A percentile compares a stretch with the other conserved stretches of the same genome.
Conservation (phyloP, 2,113 vertebrate species). For the Grallaria varia region DNA sequence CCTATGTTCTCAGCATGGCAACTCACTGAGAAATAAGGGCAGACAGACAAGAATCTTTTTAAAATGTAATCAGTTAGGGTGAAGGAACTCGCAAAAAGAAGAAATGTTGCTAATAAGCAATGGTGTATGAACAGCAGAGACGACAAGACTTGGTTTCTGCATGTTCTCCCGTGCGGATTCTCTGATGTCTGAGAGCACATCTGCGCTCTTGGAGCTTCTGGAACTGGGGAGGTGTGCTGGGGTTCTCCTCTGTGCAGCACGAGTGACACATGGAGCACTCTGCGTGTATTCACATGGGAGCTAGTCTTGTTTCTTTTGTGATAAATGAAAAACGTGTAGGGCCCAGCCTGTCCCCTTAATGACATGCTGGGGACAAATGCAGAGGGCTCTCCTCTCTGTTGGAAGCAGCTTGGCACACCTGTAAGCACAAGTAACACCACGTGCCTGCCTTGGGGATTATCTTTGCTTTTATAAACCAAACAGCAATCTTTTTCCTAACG, state of each 20-base stretch:
- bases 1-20: not conserved
- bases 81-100: not conserved
- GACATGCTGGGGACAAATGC: accelerated
- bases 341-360: not conserved
- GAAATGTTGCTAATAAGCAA: not conserved
- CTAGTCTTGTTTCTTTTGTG: not conserved
- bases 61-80: not conserved
- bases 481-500: not conserved
- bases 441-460: not conserved
- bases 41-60: not conserved
- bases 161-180: accelerated
- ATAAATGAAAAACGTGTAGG: not conserved
- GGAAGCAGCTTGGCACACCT: not conserved
- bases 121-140: not conserved
- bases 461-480: not conserved
- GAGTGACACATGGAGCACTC: not conserved
- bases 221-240: accelerated
- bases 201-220: not conserved
- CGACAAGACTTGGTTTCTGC: accelerated
- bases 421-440: not conserved
- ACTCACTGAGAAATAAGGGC: not conserved
- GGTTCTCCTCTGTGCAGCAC: not conserved
- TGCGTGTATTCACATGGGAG: not conserved
- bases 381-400: not conserved
- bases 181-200: not conserved